These are phyloP conservation scores for Chloropsis cyanopogon DNA, from an alignment of 2,113 vertebrate genomes.

Conservation along the genomic window DNA sequence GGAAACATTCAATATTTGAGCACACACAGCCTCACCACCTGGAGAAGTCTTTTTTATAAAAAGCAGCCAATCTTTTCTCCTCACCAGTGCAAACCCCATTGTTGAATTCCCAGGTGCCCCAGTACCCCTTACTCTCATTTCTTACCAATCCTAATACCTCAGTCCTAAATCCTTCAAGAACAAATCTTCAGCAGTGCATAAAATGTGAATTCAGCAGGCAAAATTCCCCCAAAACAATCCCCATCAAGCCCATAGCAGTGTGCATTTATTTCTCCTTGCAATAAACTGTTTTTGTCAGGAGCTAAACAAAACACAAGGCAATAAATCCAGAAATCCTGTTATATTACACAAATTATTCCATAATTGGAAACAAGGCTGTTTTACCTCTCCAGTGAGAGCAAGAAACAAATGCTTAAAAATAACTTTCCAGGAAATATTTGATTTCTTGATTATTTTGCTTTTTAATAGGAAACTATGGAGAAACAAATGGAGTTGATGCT, in stretches of 20 bases:
- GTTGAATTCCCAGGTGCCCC: neutral
- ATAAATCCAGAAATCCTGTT: conserved; percentile 41
- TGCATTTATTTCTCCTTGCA: conserved; percentile 1
- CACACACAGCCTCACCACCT: neutral
- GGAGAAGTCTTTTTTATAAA: neutral
- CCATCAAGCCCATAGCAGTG: neutral
- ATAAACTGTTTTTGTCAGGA: neutral
- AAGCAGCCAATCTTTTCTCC: conserved; percentile 10
- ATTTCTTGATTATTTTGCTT: conserved; percentile 23
- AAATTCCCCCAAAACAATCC: neutral
- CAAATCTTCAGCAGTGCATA: neutral
- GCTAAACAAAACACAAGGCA: conserved; percentile 16
- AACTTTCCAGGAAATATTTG: conserved; percentile 45
- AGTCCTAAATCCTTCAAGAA: conserved; percentile 8
- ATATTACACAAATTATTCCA: conserved; percentile 40
- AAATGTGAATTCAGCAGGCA: conserved; percentile 22
- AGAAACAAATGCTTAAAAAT: conserved; percentile 45
- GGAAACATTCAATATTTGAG: neutral
- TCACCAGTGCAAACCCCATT: neutral
- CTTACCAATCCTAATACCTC: neutral
- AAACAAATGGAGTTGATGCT: neutral
- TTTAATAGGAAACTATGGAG: conserved; percentile 4
- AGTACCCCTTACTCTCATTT: neutral
- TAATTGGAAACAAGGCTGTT: conserved; percentile 43
- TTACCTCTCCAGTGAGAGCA: conserved; percentile 7